Percentiles rank a stretch among this genome's conserved stretches.
These are phyloP conservation scores for Drosophila kurseongensis DNA, from an alignment of 1,140 invertebrate species.

Conservation along the genomic window DNA sequence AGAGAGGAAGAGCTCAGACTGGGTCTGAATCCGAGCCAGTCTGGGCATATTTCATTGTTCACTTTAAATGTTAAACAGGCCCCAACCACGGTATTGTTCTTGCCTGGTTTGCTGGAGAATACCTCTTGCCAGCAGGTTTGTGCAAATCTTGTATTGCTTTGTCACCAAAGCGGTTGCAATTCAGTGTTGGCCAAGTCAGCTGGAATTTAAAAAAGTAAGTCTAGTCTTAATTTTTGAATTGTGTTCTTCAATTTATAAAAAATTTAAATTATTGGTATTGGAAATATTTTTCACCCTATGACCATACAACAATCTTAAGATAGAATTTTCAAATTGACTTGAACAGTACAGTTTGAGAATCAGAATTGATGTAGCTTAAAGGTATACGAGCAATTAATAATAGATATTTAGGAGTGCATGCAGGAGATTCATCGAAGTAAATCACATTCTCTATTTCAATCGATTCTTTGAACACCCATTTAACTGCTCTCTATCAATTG, in stretches of 20 bases:
- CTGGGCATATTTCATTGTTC: constrained; percentile 76
- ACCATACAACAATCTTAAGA: too few species aligned
- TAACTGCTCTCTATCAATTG: constrained; percentile 9
- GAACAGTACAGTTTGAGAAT: too few species aligned
- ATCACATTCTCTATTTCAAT: background rate
- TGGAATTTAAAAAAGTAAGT: background rate
- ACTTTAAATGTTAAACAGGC: constrained; percentile 78
- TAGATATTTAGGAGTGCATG: too few species aligned
- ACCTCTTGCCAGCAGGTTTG: constrained; percentile 34
- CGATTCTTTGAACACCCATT: background rate
- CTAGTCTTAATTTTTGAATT: too few species aligned
- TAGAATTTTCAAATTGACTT: too few species aligned
- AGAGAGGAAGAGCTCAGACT: background rate
- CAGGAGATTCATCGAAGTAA: too few species aligned
- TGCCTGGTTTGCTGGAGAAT: constrained; percentile 37
- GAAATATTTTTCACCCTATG: too few species aligned
- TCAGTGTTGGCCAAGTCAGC: constrained; percentile 18
- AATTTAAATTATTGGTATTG: too few species aligned
- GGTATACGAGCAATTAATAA: too few species aligned
- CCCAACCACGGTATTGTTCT: constrained; percentile 47
- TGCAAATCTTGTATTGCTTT: constrained; percentile 67
- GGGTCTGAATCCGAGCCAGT: constrained; percentile 25
- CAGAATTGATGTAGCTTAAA: too few species aligned
- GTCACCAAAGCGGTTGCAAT: constrained; percentile 34
- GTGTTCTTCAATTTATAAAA: too few species aligned